A percentile compares a stretch with the other conserved stretches of the same genome.
Conservation (phyloP, 2,113 vertebrate species). For the Hemiscyllium ocellatum region DNA sequence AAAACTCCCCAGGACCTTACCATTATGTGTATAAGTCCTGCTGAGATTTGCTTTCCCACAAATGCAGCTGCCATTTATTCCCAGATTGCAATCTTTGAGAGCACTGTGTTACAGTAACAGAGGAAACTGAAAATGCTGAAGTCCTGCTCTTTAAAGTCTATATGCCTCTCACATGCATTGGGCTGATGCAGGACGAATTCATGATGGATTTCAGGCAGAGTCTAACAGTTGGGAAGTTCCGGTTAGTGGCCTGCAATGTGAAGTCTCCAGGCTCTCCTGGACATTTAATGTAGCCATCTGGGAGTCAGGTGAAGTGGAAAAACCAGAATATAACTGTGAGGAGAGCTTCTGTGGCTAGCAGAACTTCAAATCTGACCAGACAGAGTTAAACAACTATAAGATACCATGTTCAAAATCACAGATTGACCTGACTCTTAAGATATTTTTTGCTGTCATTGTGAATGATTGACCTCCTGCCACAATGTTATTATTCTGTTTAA, state of each 20-base stretch:
- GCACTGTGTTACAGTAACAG: no score
- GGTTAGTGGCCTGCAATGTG: conserved; percentile 37
- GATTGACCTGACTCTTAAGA: conserved; percentile 42
- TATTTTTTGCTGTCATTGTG: not conserved
- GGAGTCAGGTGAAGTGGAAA: conserved; percentile 57
- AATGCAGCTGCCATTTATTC: no score
- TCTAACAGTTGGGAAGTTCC: not conserved
- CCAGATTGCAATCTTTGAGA: no score
- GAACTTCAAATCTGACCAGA: conserved; percentile 78
- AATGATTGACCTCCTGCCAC: not conserved
- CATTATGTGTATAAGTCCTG: no score
- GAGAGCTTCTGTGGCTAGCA: conserved; percentile 73
- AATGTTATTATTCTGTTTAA: not conserved
- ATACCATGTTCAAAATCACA: conserved; percentile 85
- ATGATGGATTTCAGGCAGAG: conserved; percentile 68
- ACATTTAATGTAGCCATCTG: conserved; percentile 47
- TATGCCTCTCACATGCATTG: conserved; percentile 47
- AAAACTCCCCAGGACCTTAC: no score
- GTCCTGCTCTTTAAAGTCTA: not conserved
- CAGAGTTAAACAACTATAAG: conserved; percentile 78
- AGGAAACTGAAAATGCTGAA: no score
- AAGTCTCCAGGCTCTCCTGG: conserved; percentile 48
- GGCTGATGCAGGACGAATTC: conserved; percentile 87
- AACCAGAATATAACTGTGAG: conserved; percentile 69
- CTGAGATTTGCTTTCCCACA: no score